Conservation (phyloP, 2,113 vertebrate species). For the Tetrax tetrax region DNA sequence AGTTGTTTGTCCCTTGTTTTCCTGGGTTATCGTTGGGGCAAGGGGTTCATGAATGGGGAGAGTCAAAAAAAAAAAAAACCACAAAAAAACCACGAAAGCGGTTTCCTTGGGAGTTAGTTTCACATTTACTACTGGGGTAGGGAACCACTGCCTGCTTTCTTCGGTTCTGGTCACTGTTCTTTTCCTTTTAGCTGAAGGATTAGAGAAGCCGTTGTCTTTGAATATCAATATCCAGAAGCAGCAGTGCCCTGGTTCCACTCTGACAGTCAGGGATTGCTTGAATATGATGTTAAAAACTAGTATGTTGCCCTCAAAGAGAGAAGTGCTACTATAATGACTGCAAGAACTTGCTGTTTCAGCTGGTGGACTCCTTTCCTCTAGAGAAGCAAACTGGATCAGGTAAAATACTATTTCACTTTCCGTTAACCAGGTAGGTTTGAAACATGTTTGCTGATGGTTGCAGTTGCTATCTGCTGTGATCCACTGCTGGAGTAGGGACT, state of each 20-base stretch:
- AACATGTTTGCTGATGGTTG: neutral
- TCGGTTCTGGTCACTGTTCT: neutral
- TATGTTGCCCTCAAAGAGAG: neutral
- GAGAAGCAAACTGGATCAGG: neutral
- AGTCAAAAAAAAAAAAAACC: neutral
- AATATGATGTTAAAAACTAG: neutral
- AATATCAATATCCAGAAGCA: neutral
- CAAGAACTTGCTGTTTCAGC: neutral
- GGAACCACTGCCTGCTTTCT: neutral
- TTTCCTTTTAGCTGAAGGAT: neutral
- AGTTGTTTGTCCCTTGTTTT: no score
- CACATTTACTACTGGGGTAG: neutral
- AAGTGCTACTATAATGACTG: neutral
- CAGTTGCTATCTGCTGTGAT: neutral
- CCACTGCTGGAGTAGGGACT: neutral
- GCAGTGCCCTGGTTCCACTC: neutral
- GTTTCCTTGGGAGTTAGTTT: neutral
- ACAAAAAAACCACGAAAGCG: neutral
- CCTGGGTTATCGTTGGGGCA: neutral
- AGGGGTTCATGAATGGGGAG: rapidly evolving
- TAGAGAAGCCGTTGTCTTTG: neutral
- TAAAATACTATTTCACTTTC: neutral
- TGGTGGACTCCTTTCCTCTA: neutral
- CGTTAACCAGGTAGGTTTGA: neutral
- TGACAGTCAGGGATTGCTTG: neutral